Conservation (phyloP, 2,888 invertebrate genomes). For the Automeris io region DNA sequence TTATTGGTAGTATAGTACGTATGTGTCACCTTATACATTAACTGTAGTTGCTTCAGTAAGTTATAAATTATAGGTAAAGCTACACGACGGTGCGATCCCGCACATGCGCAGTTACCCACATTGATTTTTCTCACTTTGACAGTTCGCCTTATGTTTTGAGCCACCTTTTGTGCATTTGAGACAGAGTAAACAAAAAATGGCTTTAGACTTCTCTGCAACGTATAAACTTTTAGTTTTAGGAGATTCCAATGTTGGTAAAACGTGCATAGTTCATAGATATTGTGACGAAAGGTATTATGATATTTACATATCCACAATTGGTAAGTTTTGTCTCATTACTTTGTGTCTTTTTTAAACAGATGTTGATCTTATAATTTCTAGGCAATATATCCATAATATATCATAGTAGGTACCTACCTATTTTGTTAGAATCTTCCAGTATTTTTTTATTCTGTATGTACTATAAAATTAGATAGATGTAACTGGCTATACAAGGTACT, state of each 20-base stretch:
- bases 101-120: constrained; percentile 64
- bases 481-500: no score
- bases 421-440: no score
- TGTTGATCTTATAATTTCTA: constrained; percentile 51
- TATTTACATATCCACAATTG: constrained; percentile 93
- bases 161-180: constrained; percentile 51
- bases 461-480: no score
- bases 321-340: constrained; percentile 78
- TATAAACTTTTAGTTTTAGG: constrained; percentile 92
- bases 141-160: constrained; percentile 67
- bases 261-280: constrained; percentile 92
- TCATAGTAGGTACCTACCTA: no score
- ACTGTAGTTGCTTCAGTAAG: constrained; percentile 7
- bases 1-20: no score
- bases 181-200: constrained; percentile 80
- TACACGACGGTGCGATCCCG: constrained; percentile 31
- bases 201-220: constrained; percentile 90
- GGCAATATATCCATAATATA: no score
- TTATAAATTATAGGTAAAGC: no score
- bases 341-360: constrained; percentile 56
- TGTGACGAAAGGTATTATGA: constrained; percentile 94
- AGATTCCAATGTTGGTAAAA: constrained; percentile 93
- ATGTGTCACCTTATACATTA: not conserved
- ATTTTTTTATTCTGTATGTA: no score
- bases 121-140: constrained; percentile 74